Conservation (phyloP, 2,888 invertebrate species). For the Lepidochrysops patricia region DNA sequence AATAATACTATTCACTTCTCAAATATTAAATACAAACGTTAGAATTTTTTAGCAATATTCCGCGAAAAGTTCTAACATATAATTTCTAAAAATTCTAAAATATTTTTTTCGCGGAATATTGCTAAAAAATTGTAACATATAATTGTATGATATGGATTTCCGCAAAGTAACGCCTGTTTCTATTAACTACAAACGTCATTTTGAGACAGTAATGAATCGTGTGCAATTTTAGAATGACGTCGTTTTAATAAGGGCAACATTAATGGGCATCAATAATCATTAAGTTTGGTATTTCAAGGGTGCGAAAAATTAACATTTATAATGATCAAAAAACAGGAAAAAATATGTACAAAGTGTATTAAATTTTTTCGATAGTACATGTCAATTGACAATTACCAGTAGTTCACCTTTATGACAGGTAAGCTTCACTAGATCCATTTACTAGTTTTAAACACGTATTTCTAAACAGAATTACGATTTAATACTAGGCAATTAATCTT, state of each 20-base stretch:
- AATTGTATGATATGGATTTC: no score
- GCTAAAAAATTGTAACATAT: no score
- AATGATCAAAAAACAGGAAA: constrained; percentile 5
- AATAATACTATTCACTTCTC: no score
- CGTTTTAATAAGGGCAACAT: neutral
- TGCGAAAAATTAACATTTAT: constrained; percentile 3
- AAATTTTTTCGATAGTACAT: neutral
- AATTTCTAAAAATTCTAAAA: no score
- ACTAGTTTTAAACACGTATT: neutral
- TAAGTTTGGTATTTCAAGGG: constrained; percentile 3
- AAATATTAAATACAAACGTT: no score
- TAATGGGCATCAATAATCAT: neutral
- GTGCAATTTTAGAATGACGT: neutral
- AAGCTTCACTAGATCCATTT: neutral
- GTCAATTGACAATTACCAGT: constrained; percentile 4
- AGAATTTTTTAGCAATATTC: no score
- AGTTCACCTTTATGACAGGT: constrained; percentile 6
- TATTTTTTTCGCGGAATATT: no score
- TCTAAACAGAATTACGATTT: constrained; percentile 1
- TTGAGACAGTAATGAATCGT: neutral
- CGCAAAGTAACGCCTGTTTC: no score
- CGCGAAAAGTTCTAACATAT: no score
- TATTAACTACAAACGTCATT: neutral
- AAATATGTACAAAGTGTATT: neutral
- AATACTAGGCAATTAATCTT: neutral